These are phyloP conservation scores for Prinia subflava DNA, from an alignment of 2,113 vertebrate species.

Conservation along the genomic window DNA sequence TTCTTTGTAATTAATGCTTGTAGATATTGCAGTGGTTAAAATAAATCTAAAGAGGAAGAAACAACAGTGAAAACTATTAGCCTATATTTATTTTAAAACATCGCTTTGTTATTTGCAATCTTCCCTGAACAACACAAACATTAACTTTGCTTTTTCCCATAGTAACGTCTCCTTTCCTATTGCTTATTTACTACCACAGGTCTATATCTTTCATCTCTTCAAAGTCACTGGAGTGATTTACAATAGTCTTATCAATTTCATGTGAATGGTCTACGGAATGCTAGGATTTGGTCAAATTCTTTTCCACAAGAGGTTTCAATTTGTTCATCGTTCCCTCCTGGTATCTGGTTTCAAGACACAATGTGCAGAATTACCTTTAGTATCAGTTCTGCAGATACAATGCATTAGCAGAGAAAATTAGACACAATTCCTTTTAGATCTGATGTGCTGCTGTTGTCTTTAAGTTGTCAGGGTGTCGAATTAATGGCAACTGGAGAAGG, in stretches of 20 bases:
- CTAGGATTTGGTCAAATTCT: constrained; percentile 71
- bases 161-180: neutral
- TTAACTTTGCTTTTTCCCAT: neutral
- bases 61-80: neutral
- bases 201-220: constrained; percentile 4
- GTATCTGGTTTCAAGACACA: constrained; percentile 80
- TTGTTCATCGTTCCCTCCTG: constrained; percentile 71
- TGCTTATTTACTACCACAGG: neutral
- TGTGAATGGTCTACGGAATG: constrained; percentile 73
- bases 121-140: neutral
- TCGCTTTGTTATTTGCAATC: neutral
- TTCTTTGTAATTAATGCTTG: neutral
- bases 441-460: constrained; percentile 73
- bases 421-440: constrained; percentile 69
- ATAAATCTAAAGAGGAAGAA: neutral
- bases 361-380: constrained; percentile 79
- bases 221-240: constrained; percentile 35
- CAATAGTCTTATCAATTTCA: constrained; percentile 75
- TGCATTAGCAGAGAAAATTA: constrained; percentile 75
- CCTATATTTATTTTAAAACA: neutral
- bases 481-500: constrained; percentile 70
- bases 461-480: constrained; percentile 72
- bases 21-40: neutral
- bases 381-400: constrained; percentile 72
- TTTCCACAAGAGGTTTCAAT: constrained; percentile 84